Evolutionary conservation across 2,888 invertebrate species (phyloP), one percentile per base, ranked within the genome.

Genomic region (Lepidonotus clava): DNA sequence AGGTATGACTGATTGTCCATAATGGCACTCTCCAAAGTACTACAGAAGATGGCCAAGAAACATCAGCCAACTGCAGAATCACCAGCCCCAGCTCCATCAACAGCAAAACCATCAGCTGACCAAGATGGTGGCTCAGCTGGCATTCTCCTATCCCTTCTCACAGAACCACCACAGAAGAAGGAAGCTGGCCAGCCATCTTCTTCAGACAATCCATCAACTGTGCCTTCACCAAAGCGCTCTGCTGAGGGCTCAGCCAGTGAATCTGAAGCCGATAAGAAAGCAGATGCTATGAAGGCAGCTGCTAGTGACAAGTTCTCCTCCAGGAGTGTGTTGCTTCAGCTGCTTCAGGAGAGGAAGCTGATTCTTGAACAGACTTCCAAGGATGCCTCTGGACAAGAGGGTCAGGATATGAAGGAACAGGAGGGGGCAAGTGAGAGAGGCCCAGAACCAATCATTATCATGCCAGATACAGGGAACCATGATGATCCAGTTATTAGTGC

Each of bases 11-110:
- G 18, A 71, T 4, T 18, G 11, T 41, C 28, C n/a, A 6, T 18
- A 32, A 80, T 80, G 80, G 80, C 80, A 11, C 80, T 80, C 28
- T 40, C 80, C 18, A 80, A 80, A 80, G 80, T 41, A 0, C 80
- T 80, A 0, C 46, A 80, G 80, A 80, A 80, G 46, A 80, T 80
- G 80, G 80, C 80, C 11, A 28, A 40, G 46, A 46, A 11, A 1
- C 80, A 80, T 32, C 41, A 80, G 80, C 1, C 80, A n/a, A 21
- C 21, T n/a, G 41, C 14, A 14, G 4, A 11, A 1, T 28, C 36
- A 18, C 46, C 80, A 8, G 24, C 80, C 11, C 28, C 46, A 28
- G 46, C 46, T 5, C 14, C 4, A 32, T 18, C 41, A 11, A 51
- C 14, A 51, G 14, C 51, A 51, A 21, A 11, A 51, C 14, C 14